Base-by-base conservation (phyloP, 92 coral and sea anemone species). In the Metridium senile region DNA sequence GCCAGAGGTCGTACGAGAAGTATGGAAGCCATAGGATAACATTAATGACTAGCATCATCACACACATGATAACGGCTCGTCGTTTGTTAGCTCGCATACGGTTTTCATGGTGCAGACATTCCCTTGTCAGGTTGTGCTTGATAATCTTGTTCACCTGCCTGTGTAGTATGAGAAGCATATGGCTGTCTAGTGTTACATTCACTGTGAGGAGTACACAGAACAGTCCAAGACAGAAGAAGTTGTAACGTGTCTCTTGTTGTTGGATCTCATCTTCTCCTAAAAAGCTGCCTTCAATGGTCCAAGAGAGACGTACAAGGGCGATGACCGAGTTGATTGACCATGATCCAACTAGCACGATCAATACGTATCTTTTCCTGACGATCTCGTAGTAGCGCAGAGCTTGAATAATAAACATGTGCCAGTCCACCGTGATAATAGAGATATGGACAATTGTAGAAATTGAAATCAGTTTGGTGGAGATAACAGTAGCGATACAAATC, bases 371-470 rank as follows among this genome's bases (percentile, higher is more conserved):
- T 34, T 70, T 79, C 33, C 84, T 75, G 7, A 79, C 84, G 57
- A 79, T 32, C 11, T 29, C 76, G 51, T 79, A 71, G 56, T 79
- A 79, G 13, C 84, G 67, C 20, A 79, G 62, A 19, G 84, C 84
- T 26, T 79, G 74, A 26, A 70, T 66, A 26, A 79, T 79, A 22
- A 79, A 79, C 39, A 69, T 58, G n/a, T 79, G 74, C 76, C 84
- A 58, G 19, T 79, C 84, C 16, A 69, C 64, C 0, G 84, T 79
- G 33, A 79, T 79, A 25, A 79, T 54, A 7, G 74, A 58, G 58
- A 79, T 79, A 66, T 79, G 84, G 21, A 79, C 70, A 28, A 79
- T 79, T 16, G 84, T 79, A 6, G 84, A 79, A 69, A 70, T 70
- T 21, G 84, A 79, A 19, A 79, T 68, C 20, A 79, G 68, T 51